Conservation (phyloP, 37 sponge, comb jelly and placozoan genomes). For the Dysidea cf. avara region DNA sequence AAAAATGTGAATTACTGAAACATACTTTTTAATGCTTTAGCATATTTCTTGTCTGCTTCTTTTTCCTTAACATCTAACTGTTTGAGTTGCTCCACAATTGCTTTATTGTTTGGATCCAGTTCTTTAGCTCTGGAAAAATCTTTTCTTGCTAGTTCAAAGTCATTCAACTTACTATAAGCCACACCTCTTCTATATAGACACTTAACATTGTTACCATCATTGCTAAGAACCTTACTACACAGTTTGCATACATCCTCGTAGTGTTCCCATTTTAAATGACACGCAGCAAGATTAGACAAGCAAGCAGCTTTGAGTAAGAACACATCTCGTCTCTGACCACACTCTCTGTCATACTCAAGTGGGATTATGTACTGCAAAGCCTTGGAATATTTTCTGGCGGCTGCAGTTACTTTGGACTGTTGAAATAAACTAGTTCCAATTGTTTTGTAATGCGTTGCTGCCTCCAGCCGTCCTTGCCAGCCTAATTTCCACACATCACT, state of each 20-base stretch:
- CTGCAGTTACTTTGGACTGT: background rate
- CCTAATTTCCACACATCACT: slow-evolving; percentile 52
- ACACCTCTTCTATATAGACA: slow-evolving; percentile 54
- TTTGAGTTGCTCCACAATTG: slow-evolving; percentile 31
- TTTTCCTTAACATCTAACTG: background rate
- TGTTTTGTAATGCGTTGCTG: slow-evolving; percentile 42
- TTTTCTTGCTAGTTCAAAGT: slow-evolving; percentile 45
- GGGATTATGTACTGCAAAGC: slow-evolving; percentile 44
- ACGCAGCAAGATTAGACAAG: slow-evolving; percentile 61
- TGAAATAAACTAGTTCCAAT: slow-evolving; percentile 46
- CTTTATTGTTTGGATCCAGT: slow-evolving; percentile 36
- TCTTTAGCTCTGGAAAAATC: slow-evolving; percentile 25
- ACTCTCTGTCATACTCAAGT: background rate
- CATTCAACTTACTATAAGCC: slow-evolving; percentile 37
- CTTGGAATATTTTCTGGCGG: slow-evolving; percentile 50
- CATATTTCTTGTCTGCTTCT: slow-evolving; percentile 7
- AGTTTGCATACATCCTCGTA: slow-evolving; percentile 30
- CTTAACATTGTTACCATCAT: slow-evolving; percentile 35
- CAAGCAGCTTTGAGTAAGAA: slow-evolving; percentile 6
- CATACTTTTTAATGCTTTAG: slow-evolving; percentile 42
- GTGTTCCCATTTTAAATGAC: slow-evolving; percentile 60
- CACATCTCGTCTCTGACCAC: slow-evolving; percentile 11
- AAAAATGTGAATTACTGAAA: too few species aligned
- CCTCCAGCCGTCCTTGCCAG: slow-evolving; percentile 12
- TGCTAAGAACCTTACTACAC: slow-evolving; percentile 45